phyloP scores from a whole-genome alignment of 2,113 vertebrate species.

The Solenodon paradoxus region DNA sequence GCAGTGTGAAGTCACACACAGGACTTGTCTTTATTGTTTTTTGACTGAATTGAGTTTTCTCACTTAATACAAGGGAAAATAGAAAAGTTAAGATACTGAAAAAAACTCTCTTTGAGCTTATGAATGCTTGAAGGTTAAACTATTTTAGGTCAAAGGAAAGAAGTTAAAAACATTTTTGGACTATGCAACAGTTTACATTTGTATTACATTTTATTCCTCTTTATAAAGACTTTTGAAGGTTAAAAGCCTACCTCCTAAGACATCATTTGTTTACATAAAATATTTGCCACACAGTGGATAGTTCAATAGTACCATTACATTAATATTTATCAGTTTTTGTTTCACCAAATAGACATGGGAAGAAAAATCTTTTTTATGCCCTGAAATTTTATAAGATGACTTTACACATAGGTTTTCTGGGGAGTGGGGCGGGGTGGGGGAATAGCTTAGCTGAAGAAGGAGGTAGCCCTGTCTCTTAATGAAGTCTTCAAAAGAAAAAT shows the following conservation, averaged over 20 bases:
- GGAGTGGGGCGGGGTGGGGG: no score
- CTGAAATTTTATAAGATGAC: neutral
- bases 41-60: neutral
- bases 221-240: neutral
- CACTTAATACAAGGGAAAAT: neutral
- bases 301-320: neutral
- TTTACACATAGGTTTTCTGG: neutral
- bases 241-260: neutral
- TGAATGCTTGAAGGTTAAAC: neutral
- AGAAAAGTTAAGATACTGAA: neutral
- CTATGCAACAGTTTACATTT: neutral
- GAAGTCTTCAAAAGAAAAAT: slow-evolving; percentile 64
- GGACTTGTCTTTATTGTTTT: neutral
- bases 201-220: neutral
- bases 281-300: neutral
- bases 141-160: neutral
- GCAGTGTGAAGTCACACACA: no score
- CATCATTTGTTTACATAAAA: neutral
- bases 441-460: neutral
- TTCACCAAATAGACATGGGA: neutral
- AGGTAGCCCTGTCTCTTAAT: neutral
- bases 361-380: neutral
- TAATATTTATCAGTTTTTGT: neutral
- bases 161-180: neutral
- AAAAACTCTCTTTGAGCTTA: neutral